Evolutionary conservation across 2,888 invertebrate genomes (phyloP).

Genomic region (Drosophila acutilabella): DNA sequence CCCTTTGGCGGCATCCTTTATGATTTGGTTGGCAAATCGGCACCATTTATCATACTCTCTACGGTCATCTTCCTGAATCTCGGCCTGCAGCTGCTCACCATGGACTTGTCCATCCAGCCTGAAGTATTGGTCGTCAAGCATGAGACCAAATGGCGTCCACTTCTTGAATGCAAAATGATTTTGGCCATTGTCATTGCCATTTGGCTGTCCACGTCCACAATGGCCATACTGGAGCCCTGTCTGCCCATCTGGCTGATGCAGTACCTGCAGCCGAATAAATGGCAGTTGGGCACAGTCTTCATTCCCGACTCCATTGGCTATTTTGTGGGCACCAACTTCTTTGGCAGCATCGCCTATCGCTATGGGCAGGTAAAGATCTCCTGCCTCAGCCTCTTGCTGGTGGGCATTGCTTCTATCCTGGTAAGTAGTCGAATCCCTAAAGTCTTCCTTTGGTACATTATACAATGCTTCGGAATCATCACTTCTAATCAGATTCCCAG

Average conservation of each 20-base stretch:
- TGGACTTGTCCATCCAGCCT: conserved; percentile 83
- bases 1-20: conserved; percentile 92
- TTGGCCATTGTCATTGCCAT: conserved; percentile 89
- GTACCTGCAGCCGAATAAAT: conserved; percentile 85
- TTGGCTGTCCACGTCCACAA: conserved; percentile 91
- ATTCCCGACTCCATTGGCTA: conserved; percentile 94
- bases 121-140: conserved; percentile 78
- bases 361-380: conserved; percentile 89
- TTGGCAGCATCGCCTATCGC: conserved; percentile 88
- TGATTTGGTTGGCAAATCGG: conserved; percentile 90
- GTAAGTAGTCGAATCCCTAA: conserved; percentile 84
- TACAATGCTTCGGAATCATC: background rate
- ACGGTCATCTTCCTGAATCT: conserved; percentile 86
- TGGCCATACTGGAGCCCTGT: conserved; percentile 93
- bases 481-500: conserved; percentile 86
- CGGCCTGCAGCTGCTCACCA: conserved; percentile 83
- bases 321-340: conserved; percentile 92
- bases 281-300: conserved; percentile 93
- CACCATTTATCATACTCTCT: conserved; percentile 90
- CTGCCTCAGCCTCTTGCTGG: conserved; percentile 87
- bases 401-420: conserved; percentile 88
- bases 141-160: conserved; percentile 86
- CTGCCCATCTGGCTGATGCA: conserved; percentile 92
- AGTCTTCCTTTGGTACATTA: background rate
- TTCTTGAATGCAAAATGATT: conserved; percentile 88